A percentile compares a stretch with the other conserved stretches of the same genome.
phyloP scores from a whole-genome alignment of 30 jellyfish, hydroid and myxozoan species.

The Clytia hemisphaerica region DNA sequence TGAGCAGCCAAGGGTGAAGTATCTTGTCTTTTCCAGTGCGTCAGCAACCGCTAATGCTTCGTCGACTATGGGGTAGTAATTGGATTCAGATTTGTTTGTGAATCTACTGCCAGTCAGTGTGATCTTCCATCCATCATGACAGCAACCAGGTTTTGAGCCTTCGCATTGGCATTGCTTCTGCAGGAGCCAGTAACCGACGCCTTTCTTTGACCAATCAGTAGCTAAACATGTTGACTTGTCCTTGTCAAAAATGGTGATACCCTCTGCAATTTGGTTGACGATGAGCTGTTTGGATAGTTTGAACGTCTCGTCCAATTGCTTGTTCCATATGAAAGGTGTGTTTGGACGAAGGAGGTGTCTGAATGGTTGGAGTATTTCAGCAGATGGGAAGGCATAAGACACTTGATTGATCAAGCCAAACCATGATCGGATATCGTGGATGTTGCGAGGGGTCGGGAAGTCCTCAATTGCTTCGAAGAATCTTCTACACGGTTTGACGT shows the following conservation, averaged over 20 bases:
- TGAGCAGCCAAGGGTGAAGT: constrained; percentile 19
- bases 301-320: constrained; percentile 11
- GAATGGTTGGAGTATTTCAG: constrained; percentile 23
- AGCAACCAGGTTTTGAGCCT: constrained; percentile 8
- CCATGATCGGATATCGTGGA: constrained; percentile 29
- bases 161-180: constrained; percentile 15
- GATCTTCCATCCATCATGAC: constrained; percentile 10
- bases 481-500: constrained; percentile 12
- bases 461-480: constrained; percentile 25
- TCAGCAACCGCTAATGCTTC: too few relatives aligned
- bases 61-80: too few relatives aligned
- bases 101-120: constrained; percentile 12
- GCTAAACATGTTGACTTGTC: too few relatives aligned
- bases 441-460: constrained; percentile 27
- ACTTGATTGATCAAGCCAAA: constrained; percentile 33
- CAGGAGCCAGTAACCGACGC: constrained; percentile 19
- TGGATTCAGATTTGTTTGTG: background rate
- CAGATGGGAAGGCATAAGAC: constrained; percentile 13
- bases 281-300: constrained; percentile 19
- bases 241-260: too few relatives aligned
- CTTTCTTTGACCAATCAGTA: too few relatives aligned
- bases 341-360: constrained; percentile 23
- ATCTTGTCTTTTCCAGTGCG: background rate
- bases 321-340: constrained; percentile 27
- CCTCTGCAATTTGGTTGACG: too few relatives aligned